A percentile compares a stretch with the other conserved stretches of the same genome.
Evolutionary conservation across 30 jellyfish, hydroid and myxozoan species (phyloP).

Genomic region (Aurelia aurita): DNA sequence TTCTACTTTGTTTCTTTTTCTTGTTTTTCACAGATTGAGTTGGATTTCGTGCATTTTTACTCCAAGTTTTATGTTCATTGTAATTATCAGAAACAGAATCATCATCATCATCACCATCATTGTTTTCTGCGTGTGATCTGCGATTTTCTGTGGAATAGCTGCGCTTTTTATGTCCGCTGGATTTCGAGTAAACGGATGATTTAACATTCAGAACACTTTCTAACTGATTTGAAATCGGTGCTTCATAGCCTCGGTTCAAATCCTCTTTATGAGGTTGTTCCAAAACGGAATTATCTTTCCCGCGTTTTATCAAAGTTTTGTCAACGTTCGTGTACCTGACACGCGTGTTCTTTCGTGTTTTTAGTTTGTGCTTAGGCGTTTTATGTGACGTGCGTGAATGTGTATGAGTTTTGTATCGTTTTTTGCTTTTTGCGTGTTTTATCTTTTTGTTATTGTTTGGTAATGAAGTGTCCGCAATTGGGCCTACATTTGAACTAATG

Average conservation of each 20-base stretch:
- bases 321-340: conserved; percentile 48
- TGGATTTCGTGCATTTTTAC: not conserved
- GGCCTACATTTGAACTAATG: conserved; percentile 54
- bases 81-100: conserved; percentile 15
- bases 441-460: not conserved
- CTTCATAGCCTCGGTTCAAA: conserved; percentile 39
- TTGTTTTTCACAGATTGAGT: conserved; percentile 1
- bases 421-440: conserved; percentile 37
- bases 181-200: conserved; percentile 12
- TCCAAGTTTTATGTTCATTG: conserved; percentile 35
- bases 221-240: conserved; percentile 83
- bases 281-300: not conserved
- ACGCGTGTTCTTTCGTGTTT: not conserved
- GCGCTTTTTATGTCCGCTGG: conserved; percentile 44
- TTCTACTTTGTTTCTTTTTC: conserved; percentile 10
- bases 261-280: not conserved
- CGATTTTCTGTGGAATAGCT: conserved; percentile 50
- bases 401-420: conserved; percentile 45
- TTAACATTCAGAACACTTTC: conserved; percentile 75
- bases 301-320: conserved; percentile 55
- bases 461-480: conserved; percentile 26
- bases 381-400: conserved; percentile 32
- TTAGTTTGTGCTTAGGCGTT: conserved; percentile 5
- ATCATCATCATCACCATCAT: conserved; percentile 14
- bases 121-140: conserved; percentile 42